Evolutionary conservation across 2,113 vertebrate genomes (phyloP), one percentile per base, ranked within the genome.

Genomic region (Phoxinus phoxinus): DNA sequence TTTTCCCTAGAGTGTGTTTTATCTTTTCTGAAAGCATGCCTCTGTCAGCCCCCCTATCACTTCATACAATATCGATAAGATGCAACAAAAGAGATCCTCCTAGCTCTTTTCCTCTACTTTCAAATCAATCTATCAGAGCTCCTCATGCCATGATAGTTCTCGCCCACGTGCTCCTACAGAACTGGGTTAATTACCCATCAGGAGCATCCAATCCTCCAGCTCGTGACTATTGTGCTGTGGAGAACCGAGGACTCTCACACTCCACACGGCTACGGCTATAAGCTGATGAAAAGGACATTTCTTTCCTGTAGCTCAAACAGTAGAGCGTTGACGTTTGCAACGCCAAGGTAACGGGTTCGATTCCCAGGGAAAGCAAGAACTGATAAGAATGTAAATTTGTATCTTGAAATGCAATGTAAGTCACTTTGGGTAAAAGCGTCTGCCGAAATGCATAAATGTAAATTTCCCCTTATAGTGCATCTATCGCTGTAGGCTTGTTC

Each of bases 121-220:
- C 6, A 79, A 27, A 63, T 81, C n/a, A 21, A 21, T 65, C 41
- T 59, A 81, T 30, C n/a, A 44, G 11, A 3, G 6, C 35, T 44
- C 58, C 25, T 65, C n/a, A 12, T 80, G 32, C 76, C 21, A 59
- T 9, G 35, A 25, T 56, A 56, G 19, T 8, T 21, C 53, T 21
- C 13, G 5, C 77, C 59, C 59, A 65, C n/a, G 1, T 12, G 59
- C n/a, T 81, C n/a, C 59, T 25, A 4, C 35, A 48, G 59, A 81
- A 69, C 58, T 15, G 10, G 35, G 46, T 48, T 74, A 85, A 71
- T 81, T 67, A 87, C 23, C 75, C 61, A 69, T 69, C 75, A 71
- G 53, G n/a, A 85, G 51, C 51, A 48, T 78, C 74, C 23, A 25
- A 17, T 27, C 6, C 32, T 53, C 27, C n/a, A 59, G 73, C 35